Base-by-base conservation (phyloP, 2,888 invertebrate species). In the Cotesia congregata region DNA sequence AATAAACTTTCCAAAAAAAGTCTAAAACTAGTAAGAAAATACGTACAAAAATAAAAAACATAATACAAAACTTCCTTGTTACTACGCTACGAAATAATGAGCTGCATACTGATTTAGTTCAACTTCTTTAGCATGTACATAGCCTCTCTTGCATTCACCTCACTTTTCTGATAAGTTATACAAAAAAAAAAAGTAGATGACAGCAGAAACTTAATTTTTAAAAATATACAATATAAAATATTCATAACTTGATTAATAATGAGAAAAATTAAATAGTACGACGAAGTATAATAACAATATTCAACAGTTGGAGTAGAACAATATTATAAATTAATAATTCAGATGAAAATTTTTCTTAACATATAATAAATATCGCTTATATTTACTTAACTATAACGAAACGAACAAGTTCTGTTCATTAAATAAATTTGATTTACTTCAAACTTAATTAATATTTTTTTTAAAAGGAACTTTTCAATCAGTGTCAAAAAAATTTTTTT, bases 61-160 rank as follows among this genome's bases (percentile, higher is more conserved):
- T 39, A 72, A 38, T 17, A 80, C 77, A 81, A 82, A 80, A 82
- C 75, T 80, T 74, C 72, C 83, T 86, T 84, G 86, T 86, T 87
- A 86, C 83, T 84, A 73, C 79, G 72, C 71, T 65, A 78, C 72
- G 80, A 77, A 79, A 81, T 77, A 62, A 80, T 77, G 79, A 76
- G 82, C 83, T 85, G 86, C 86, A 86, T 87, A 86, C 86, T 86
- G 85, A 87, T 86, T 82, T 41, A 20, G 12, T n/a, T 38, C 9
- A 6, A 20, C 70, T 70, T 30, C 59, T 59, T 30, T 41, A 20
- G 20, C 20, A 17, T 9, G 6, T 68, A 12, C 38, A 38, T 41
- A 50, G 50, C 17, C 39, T 68, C 17, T 30, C 59, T 70, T 20
- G 59, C 65, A 59, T 70, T 71, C 67, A 62, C 50, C 12, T 50